Percentiles rank a stretch among this genome's conserved stretches.
Conservation (phyloP, 2,797 vertebrate genomes). For the Yasuhikotakia modesta region DNA sequence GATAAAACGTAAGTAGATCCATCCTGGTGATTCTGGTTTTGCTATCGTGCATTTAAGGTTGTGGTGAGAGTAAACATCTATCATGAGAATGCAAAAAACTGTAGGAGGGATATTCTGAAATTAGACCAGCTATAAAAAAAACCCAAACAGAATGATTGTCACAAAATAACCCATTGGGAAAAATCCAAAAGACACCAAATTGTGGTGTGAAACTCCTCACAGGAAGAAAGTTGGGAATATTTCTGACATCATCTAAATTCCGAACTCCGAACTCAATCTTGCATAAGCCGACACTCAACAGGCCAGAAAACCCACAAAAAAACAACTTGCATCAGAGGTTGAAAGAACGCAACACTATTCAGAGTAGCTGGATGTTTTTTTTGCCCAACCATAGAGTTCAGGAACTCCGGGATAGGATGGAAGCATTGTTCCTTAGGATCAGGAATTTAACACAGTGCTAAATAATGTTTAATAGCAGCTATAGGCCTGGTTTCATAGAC, state of each 20-base stretch:
- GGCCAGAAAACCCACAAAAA: conserved; percentile 58
- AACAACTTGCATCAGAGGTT: conserved; percentile 22
- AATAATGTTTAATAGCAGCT: no score
- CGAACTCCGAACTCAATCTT: conserved; percentile 30
- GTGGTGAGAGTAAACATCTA: neutral
- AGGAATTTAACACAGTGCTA: no score
- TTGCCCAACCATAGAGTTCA: conserved; percentile 13
- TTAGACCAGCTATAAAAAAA: neutral
- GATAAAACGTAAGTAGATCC: neutral
- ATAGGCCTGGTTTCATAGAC: no score
- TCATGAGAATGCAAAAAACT: neutral
- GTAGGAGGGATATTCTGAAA: neutral
- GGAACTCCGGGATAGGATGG: conserved; percentile 39
- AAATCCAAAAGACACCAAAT: neutral
- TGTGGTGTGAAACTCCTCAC: neutral
- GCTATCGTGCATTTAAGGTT: conserved; percentile 10
- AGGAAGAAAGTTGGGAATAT: neutral
- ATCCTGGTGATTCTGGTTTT: neutral
- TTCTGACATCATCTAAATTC: conserved; percentile 33
- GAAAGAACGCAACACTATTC: conserved; percentile 26
- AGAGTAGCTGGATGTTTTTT: neutral
- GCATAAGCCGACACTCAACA: conserved; percentile 51
- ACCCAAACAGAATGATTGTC: neutral
- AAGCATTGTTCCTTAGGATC: neutral
- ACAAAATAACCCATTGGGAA: neutral